A percentile compares a stretch with the other conserved stretches of the same genome.
Conservation (phyloP, 1,140 invertebrate species). For the Adelges cooleyi region DNA sequence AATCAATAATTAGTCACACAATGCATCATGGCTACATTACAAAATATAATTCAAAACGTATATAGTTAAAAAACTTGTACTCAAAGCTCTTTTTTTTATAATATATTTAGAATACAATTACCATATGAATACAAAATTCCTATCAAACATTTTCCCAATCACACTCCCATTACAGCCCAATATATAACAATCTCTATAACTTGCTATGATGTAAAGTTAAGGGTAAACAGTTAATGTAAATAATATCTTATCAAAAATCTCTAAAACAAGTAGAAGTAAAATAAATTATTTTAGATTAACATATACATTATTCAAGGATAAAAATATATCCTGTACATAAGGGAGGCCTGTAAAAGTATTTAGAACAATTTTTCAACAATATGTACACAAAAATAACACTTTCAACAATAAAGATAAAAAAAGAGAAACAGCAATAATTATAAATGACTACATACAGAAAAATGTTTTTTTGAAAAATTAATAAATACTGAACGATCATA, state of each 20-base stretch:
- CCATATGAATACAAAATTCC: slow-evolving; percentile 11
- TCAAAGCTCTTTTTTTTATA: neutral
- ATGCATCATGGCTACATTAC: slow-evolving; percentile 11
- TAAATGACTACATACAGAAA: slow-evolving; percentile 18
- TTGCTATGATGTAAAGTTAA: slow-evolving; percentile 11
- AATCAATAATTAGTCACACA: neutral
- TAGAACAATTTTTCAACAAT: slow-evolving; percentile 25
- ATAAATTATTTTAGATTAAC: too few relatives aligned
- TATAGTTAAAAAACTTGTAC: slow-evolving; percentile 6
- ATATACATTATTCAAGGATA: slow-evolving; percentile 1
- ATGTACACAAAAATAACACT: slow-evolving; percentile 25
- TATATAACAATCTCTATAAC: neutral
- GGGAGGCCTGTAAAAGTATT: slow-evolving; percentile 17
- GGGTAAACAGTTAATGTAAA: neutral
- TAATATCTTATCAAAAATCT: neutral
- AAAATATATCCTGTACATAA: slow-evolving; percentile 22
- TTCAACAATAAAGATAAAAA: slow-evolving; percentile 11
- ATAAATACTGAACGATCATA: slow-evolving; percentile 25
- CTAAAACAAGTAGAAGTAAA: neutral
- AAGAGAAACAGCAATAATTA: slow-evolving; percentile 22
- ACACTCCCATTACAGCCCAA: slow-evolving; percentile 12
- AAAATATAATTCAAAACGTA: slow-evolving; percentile 19
- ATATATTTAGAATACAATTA: slow-evolving; percentile 11
- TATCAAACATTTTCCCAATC: slow-evolving; percentile 6
- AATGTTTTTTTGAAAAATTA: slow-evolving; percentile 2